A percentile compares a stretch with the other conserved stretches of the same genome.
phyloP scores from a whole-genome alignment of 1,140 invertebrate genomes.

The Drosophila orosa region DNA sequence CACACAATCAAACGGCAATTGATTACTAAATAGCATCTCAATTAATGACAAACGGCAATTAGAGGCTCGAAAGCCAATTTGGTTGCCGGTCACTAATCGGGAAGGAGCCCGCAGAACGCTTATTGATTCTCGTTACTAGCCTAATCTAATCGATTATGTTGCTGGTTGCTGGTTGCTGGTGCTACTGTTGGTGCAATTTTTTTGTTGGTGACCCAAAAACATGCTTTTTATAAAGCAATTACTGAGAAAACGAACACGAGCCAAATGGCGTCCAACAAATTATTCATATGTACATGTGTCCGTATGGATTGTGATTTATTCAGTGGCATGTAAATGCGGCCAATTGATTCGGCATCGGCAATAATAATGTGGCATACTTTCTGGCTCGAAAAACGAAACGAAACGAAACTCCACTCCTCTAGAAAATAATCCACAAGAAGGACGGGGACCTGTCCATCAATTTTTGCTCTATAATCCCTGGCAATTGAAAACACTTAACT shows the following conservation, averaged over 20 bases:
- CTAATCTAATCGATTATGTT: conserved; percentile 54
- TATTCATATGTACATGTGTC: conserved; percentile 52
- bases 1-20: conserved; percentile 23
- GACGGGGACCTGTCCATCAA: conserved; percentile 17
- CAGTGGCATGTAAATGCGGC: conserved; percentile 44
- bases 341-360: conserved; percentile 57
- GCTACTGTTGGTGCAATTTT: conserved; percentile 23
- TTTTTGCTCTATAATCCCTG: background rate
- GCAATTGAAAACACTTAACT: conserved; percentile 1
- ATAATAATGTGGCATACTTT: conserved; percentile 59
- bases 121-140: conserved; percentile 47
- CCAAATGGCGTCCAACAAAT: conserved; percentile 36
- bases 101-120: conserved; percentile 1
- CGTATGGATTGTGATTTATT: conserved; percentile 37
- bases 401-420: background rate
- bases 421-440: background rate
- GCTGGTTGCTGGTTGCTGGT: background rate
- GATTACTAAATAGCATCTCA: conserved; percentile 25
- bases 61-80: conserved; percentile 5
- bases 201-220: conserved; percentile 41
- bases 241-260: background rate
- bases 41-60: conserved; percentile 29
- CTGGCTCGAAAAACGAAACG: background rate
- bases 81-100: conserved; percentile 7
- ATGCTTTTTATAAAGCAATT: conserved; percentile 57